Base-by-base conservation (phyloP, 92 coral and sea anemone species). In the Epizoanthus scotinus region DNA sequence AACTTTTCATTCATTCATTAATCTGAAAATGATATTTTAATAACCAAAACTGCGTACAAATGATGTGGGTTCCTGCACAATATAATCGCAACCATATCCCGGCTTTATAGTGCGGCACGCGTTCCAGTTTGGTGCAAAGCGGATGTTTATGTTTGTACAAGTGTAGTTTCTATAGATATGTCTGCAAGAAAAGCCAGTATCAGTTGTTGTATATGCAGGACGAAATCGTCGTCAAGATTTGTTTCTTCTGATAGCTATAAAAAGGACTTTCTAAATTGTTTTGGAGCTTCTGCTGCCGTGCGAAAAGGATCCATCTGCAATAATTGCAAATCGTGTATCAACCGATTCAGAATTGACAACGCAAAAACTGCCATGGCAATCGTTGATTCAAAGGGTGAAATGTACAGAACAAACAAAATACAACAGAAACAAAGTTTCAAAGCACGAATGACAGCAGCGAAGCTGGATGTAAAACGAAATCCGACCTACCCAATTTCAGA, bases 181-280 rank as follows among this genome's bases (percentile, higher is more conserved):
- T 61, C 27, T 61, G 24, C 34, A 29, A 61, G 27, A 26, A 54
- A n/a, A 14, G 15, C 34, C 24, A 61, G 27, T 9, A 8, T n/a
- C 40, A 34, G 40, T 61, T 61, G 66, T 5, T 61, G 66, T 61
- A 61, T 61, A 22, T 61, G 66, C 27, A 31, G 34, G 66, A 61
- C 66, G 3, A 25, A 29, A 29, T 61, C 66, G 12, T 61, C 66
- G 2, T 61, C 66, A 13, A 24, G 66, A 29, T 61, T 59, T 59
- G 64, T 59, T 59, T 59, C 13, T 59, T 59, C 64, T 2, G 26
- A 25, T 5, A 6, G 27, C 26, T 59, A 59, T 27, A 28, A 59
- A 27, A 20, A 17, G 64, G 64, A 59, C 21, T 59, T 59, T 59
- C 3, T 7, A 59, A 13, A 27, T 59, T 22, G 64, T 59, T 59